Evolutionary conservation across 2,797 vertebrate genomes (phyloP).

Genomic region (Ibycter americanus): DNA sequence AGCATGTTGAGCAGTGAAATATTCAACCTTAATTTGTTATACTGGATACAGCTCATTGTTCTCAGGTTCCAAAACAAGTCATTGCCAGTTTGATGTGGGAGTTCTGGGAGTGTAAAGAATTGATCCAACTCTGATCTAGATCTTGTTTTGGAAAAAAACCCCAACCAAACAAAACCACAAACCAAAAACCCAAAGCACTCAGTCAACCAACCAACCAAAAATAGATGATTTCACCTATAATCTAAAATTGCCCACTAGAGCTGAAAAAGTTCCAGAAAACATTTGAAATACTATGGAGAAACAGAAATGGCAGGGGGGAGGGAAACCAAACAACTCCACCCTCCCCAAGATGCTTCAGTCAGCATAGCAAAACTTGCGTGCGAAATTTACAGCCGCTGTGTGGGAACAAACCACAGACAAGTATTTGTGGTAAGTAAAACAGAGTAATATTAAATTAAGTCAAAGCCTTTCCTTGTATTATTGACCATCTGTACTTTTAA

Average conservation of each 20-base stretch:
- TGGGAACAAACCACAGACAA: background rate
- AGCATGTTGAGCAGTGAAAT: slow-evolving; percentile 5
- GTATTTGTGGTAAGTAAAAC: background rate
- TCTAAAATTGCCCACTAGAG: background rate
- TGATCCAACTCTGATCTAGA: slow-evolving; percentile 16
- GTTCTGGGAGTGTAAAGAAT: slow-evolving; percentile 6
- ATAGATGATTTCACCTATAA: background rate
- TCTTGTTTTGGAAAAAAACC: background rate
- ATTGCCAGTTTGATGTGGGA: background rate
- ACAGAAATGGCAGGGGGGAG: background rate
- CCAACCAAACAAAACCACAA: background rate
- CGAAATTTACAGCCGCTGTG: background rate
- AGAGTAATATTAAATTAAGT: background rate
- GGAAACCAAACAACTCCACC: fast-evolving
- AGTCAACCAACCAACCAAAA: background rate
- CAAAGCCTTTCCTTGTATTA: background rate
- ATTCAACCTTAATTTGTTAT: slow-evolving; percentile 21
- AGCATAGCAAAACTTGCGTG: background rate
- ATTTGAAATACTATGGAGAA: background rate
- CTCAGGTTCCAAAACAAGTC: slow-evolving; percentile 36
- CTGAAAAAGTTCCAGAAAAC: background rate
- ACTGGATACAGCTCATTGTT: slow-evolving; percentile 5
- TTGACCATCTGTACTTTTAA: background rate
- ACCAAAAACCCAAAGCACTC: background rate
- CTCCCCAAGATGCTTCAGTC: background rate